Percentiles rank a stretch among this genome's conserved stretches.
These are phyloP conservation scores for Carabus problematicus DNA, from an alignment of 2,888 invertebrate species.

Conservation along the genomic window DNA sequence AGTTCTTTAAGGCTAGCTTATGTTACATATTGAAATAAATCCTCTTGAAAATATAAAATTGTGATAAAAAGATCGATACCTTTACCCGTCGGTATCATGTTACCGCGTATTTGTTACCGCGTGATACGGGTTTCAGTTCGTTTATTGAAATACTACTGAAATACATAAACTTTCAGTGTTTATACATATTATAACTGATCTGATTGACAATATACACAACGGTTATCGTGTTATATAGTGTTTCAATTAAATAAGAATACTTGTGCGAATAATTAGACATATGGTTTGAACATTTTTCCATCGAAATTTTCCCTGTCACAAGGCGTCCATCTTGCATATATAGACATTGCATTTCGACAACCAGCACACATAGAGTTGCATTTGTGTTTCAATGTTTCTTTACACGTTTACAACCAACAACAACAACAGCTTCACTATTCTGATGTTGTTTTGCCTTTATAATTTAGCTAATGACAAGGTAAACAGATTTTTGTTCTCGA, in stretches of 20 bases:
- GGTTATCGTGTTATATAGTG: too few species aligned
- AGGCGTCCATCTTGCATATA: constrained; percentile 40
- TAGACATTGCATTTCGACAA: constrained; percentile 36
- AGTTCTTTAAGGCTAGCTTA: too few species aligned
- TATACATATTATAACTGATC: neutral
- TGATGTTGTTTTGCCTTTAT: neutral
- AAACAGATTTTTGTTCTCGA: neutral
- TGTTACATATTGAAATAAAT: neutral
- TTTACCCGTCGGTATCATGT: constrained; percentile 37
- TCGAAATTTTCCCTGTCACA: constrained; percentile 23
- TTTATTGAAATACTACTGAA: constrained; percentile 28
- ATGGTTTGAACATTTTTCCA: constrained; percentile 9
- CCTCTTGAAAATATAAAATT: constrained; percentile 19
- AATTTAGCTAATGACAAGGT: constrained; percentile 1
- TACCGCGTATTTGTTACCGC: constrained; percentile 27
- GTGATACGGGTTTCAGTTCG: constrained; percentile 36
- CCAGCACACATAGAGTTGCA: constrained; percentile 22
- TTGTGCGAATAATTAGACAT: neutral
- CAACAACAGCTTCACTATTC: neutral
- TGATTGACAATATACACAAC: too few species aligned
- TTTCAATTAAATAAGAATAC: neutral
- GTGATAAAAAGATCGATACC: constrained; percentile 40
- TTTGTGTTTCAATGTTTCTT: constrained; percentile 22
- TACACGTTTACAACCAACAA: constrained; percentile 6
- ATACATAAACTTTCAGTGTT: constrained; percentile 15